phyloP scores from a whole-genome alignment of 2,797 vertebrate species.

The Lemur catta region DNA sequence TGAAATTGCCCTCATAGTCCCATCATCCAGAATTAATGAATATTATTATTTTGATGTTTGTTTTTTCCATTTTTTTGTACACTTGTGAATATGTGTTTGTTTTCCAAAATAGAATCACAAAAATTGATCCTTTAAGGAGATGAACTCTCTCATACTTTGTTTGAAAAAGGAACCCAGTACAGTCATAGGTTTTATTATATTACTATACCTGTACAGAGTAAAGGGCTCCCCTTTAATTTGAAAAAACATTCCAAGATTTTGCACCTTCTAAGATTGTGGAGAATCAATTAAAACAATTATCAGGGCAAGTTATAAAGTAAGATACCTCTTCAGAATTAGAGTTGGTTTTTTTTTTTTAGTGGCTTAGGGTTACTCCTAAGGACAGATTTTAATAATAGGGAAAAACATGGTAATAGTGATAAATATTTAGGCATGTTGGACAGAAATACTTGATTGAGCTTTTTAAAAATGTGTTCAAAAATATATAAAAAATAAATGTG shows the following conservation, averaged over 20 bases:
- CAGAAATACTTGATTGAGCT: background rate
- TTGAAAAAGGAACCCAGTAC: background rate
- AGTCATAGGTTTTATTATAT: background rate
- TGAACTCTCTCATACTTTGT: background rate
- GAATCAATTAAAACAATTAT: background rate
- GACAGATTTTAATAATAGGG: background rate
- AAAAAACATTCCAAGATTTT: background rate
- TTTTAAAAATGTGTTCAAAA: background rate
- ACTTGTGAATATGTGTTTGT: background rate
- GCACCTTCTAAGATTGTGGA: background rate
- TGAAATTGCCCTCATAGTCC: background rate
- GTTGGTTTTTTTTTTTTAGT: background rate
- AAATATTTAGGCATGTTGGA: background rate
- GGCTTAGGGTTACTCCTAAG: background rate
- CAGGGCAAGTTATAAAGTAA: background rate
- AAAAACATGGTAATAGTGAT: background rate
- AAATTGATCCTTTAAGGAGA: slow-evolving; percentile 8
- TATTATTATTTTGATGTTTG: background rate
- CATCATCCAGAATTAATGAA: background rate
- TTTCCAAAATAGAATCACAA: background rate
- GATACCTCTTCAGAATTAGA: background rate
- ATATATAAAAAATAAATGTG: no score
- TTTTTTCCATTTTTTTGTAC: background rate
- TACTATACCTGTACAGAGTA: background rate
- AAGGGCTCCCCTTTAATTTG: background rate